These are phyloP conservation scores for Oreochromis tanganicae DNA, from an alignment of 2,113 vertebrate species.

Conservation along the genomic window DNA sequence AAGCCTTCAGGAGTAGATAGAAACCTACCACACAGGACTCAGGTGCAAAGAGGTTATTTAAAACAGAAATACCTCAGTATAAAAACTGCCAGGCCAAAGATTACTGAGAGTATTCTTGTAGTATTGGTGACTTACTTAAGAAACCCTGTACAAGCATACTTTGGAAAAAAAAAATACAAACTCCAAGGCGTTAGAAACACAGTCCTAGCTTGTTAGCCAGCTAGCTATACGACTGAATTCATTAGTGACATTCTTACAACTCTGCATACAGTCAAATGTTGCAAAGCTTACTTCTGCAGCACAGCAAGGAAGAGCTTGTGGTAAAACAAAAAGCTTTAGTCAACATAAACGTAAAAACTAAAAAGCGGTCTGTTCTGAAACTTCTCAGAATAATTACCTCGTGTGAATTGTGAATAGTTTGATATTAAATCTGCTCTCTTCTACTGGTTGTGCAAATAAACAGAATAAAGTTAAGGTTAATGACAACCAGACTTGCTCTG, in stretches of 20 bases:
- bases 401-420: background rate
- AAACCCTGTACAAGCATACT: background rate
- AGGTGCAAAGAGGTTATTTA: accelerated
- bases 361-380: background rate
- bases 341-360: accelerated
- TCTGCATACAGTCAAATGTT: background rate
- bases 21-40: background rate
- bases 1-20: background rate
- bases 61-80: background rate
- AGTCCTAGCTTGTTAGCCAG: background rate
- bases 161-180: accelerated
- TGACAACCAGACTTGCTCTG: background rate
- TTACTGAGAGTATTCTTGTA: background rate
- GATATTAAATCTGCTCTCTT: background rate
- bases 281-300: background rate
- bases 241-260: background rate
- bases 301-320: background rate
- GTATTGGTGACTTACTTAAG: background rate
- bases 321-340: background rate
- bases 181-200: background rate
- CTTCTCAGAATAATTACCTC: background rate
- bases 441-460: background rate
- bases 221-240: background rate
- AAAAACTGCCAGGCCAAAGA: background rate
- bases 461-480: background rate